A percentile compares a stretch with the other conserved stretches of the same genome.
Conservation (phyloP, 2,113 vertebrate genomes). For the Hippocampus zosterae region DNA sequence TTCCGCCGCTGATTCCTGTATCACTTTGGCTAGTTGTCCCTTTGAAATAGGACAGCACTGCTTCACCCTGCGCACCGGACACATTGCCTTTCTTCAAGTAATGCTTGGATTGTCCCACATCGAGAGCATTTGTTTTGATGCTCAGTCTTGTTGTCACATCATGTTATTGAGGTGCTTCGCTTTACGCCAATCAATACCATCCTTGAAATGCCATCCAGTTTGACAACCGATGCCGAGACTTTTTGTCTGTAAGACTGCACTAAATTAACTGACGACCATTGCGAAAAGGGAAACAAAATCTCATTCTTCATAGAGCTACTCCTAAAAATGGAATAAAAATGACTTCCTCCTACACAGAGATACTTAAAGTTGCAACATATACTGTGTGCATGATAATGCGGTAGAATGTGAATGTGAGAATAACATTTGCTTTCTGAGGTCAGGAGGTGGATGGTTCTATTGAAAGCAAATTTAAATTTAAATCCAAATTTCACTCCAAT, state of each 20-base stretch:
- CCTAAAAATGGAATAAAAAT: too few relatives aligned
- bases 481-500: too few relatives aligned
- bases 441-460: too few relatives aligned
- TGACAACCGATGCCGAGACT: conserved; percentile 13
- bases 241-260: conserved; percentile 4
- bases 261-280: neutral
- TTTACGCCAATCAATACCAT: conserved; percentile 38
- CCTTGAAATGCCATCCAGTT: conserved; percentile 26
- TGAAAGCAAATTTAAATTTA: too few relatives aligned
- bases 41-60: conserved; percentile 47
- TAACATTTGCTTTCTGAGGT: too few relatives aligned
- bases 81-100: conserved; percentile 58
- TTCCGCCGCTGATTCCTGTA: conserved; percentile 35
- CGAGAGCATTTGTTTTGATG: conserved; percentile 65
- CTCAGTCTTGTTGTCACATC: conserved; percentile 27
- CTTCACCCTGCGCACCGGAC: conserved; percentile 12
- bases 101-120: conserved; percentile 65
- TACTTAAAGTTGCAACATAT: too few relatives aligned
- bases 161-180: conserved; percentile 49
- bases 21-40: conserved; percentile 30
- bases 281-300: too few relatives aligned
- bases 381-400: too few relatives aligned
- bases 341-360: too few relatives aligned
- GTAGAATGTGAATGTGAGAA: too few relatives aligned
- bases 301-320: too few relatives aligned